phyloP scores from a whole-genome alignment of 2,113 vertebrate genomes.

The Conger conger region DNA sequence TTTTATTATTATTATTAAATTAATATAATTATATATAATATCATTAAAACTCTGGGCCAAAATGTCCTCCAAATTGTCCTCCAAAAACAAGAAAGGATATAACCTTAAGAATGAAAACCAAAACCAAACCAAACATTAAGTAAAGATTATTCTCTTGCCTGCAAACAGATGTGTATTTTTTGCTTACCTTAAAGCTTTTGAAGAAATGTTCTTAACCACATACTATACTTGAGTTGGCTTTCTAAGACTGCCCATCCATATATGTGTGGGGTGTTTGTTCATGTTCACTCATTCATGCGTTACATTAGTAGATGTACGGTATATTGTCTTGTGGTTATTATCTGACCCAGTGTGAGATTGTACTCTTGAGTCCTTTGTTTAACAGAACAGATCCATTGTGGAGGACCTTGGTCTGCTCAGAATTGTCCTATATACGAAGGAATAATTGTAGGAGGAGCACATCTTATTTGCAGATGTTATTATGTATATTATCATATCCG shows the following conservation, averaged over 20 bases:
- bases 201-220: neutral
- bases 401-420: no score
- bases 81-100: neutral
- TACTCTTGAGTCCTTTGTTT: neutral
- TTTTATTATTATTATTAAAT: no score
- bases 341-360: neutral
- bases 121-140: neutral
- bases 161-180: slow-evolving; percentile 69
- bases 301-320: no score
- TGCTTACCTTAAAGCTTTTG: neutral
- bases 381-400: neutral
- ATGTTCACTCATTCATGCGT: neutral
- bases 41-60: neutral
- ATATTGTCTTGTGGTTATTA: neutral
- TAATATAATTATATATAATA: no score
- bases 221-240: neutral
- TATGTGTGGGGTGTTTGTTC: neutral
- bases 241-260: neutral
- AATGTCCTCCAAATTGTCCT: neutral
- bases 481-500: no score
- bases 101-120: neutral
- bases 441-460: neutral
- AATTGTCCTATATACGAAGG: neutral
- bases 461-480: no score
- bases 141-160: slow-evolving; percentile 63